These are phyloP conservation scores for Caradrina clavipalpis DNA, from an alignment of 2,888 invertebrate species.

Conservation along the genomic window DNA sequence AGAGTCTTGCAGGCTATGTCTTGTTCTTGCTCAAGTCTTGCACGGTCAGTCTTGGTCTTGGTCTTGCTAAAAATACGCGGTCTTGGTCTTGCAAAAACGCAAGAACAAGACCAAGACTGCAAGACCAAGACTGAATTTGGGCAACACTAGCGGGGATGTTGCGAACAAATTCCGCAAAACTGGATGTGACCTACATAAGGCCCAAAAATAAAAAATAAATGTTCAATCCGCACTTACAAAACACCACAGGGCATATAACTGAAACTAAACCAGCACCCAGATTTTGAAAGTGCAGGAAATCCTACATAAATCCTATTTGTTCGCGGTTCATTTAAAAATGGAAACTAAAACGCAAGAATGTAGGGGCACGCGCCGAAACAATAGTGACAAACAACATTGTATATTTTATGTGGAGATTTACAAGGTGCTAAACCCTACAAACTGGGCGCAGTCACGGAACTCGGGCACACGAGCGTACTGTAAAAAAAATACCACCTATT, in stretches of 20 bases:
- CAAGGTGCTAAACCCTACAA: slow-evolving; percentile 83
- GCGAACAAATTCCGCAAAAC: no score
- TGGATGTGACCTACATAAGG: no score
- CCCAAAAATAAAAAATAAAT: no score
- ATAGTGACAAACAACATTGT: slow-evolving; percentile 83
- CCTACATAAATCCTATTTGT: slow-evolving; percentile 44
- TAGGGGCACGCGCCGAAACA: slow-evolving; percentile 71
- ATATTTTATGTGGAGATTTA: slow-evolving; percentile 86
- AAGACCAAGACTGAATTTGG: no score
- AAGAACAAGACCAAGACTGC: no score
- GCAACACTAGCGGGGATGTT: no score
- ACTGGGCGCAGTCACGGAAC: slow-evolving; percentile 82
- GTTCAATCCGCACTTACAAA: background rate
- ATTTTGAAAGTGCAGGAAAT: slow-evolving; percentile 5
- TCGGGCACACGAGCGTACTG: slow-evolving; percentile 59
- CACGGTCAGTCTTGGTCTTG: no score
- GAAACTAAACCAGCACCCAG: background rate
- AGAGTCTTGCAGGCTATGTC: no score
- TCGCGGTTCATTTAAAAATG: slow-evolving; percentile 69
- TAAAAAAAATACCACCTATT: slow-evolving; percentile 55
- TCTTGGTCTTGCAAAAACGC: no score
- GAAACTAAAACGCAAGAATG: slow-evolving; percentile 73
- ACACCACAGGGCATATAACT: background rate
- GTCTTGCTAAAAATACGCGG: no score
- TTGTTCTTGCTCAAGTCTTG: no score